Percentiles rank a stretch among this genome's conserved stretches.
These are phyloP conservation scores for Labia minor DNA, from an alignment of 2,888 invertebrate genomes.

Conservation along the genomic window DNA sequence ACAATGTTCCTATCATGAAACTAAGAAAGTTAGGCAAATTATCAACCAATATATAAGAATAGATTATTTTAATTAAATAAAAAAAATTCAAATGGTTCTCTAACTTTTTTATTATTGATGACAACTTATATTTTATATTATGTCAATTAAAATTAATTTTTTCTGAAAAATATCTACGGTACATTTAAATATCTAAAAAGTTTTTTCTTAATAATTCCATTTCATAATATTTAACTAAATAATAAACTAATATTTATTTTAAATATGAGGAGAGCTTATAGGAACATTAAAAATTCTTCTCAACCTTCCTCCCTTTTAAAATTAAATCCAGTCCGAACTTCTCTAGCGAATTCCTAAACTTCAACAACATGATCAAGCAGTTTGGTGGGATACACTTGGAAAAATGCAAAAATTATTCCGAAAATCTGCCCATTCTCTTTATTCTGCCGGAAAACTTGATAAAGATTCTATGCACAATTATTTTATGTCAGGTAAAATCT, in stretches of 20 bases:
- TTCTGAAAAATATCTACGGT: too few species aligned
- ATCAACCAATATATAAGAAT: too few species aligned
- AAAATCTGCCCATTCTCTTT: conserved; percentile 80
- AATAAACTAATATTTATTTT: neutral
- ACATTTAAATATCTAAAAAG: too few species aligned
- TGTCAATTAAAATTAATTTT: too few species aligned
- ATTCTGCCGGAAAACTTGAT: conserved; percentile 72
- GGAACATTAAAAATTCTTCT: neutral
- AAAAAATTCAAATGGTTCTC: too few species aligned
- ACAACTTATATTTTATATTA: too few species aligned
- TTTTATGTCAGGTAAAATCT: conserved; percentile 83
- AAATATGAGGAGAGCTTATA: neutral
- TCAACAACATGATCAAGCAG: conserved; percentile 90
- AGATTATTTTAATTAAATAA: too few species aligned
- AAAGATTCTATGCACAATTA: conserved; percentile 94
- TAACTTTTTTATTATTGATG: too few species aligned
- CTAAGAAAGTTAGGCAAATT: too few species aligned
- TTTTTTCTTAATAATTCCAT: too few species aligned
- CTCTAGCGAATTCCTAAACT: conserved; percentile 79
- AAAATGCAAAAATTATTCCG: conserved; percentile 92
- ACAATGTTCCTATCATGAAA: too few species aligned
- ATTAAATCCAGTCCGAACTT: neutral
- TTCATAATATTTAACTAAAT: too few species aligned
- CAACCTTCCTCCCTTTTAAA: neutral
- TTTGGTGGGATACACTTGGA: conserved; percentile 95